A percentile compares a stretch with the other conserved stretches of the same genome.
Conservation (phyloP, 2,888 invertebrate species). For the Brachycybe producta region DNA sequence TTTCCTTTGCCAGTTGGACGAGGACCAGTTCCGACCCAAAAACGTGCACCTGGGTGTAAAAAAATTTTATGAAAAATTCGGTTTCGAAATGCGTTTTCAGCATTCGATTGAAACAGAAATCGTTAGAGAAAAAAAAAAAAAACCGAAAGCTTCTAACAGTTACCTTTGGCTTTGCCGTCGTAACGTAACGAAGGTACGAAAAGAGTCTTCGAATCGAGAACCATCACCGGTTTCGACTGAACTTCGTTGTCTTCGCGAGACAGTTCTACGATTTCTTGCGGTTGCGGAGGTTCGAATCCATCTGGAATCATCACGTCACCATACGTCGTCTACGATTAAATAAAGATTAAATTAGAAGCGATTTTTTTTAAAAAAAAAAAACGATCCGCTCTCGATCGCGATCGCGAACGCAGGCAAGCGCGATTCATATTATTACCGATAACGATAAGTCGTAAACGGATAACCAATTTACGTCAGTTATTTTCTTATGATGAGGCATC, state of each 20-base stretch:
- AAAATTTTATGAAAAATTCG: neutral
- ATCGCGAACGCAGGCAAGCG: too few species aligned
- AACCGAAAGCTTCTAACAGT: slow-evolving; percentile 1
- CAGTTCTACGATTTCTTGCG: slow-evolving; percentile 48
- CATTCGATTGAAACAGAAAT: neutral
- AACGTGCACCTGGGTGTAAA: slow-evolving; percentile 43
- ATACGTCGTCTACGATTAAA: slow-evolving; percentile 42
- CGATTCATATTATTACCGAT: slow-evolving; percentile 42
- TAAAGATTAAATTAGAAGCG: neutral
- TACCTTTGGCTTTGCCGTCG: slow-evolving; percentile 24
- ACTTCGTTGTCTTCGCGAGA: slow-evolving; percentile 51
- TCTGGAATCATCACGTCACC: slow-evolving; percentile 82
- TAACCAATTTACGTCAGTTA: slow-evolving; percentile 78
- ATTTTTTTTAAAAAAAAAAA: neutral
- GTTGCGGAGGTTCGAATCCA: slow-evolving; percentile 71
- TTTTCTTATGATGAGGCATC: slow-evolving; percentile 70
- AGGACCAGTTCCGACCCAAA: slow-evolving; percentile 79
- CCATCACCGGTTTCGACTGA: slow-evolving; percentile 54
- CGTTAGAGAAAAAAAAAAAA: slow-evolving; percentile 2
- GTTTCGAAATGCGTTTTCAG: neutral
- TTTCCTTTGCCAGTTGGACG: slow-evolving; percentile 68
- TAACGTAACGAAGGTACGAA: slow-evolving; percentile 38
- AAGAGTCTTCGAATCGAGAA: slow-evolving; percentile 68
- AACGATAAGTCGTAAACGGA: slow-evolving; percentile 73
- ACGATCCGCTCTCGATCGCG: too few species aligned